Base-by-base conservation (phyloP, 2,888 invertebrate genomes). In the Agrilus biguttatus region DNA sequence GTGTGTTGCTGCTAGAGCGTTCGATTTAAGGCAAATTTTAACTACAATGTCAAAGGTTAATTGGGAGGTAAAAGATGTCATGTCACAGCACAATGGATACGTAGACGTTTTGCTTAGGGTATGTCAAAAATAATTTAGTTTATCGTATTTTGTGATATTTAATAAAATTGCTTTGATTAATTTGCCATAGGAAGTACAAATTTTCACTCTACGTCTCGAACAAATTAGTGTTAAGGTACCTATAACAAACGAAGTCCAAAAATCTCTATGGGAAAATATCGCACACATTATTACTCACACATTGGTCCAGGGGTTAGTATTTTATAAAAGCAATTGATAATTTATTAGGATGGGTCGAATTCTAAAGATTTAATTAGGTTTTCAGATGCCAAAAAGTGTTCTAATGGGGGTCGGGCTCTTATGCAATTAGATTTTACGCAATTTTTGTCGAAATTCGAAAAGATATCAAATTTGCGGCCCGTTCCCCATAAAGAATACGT, bases 371-470 rank as follows among this genome's bases (percentile, higher is more conserved):
- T 28, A 4, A 3, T 28, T 28, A 73, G 87, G 28, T 93, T 86
- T 68, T 82, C 91, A 0, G 83, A 81, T 56, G 86, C 89, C 0
- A 89, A 85, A 48, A 93, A 91, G 62, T 98, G 98, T 66, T 86
- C 92, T 0, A 91, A 92, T 53, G 96, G 92, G 19, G 98, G 98
- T 0, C 71, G 98, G 34, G 97, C 93, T 0, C 67, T 98, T 8
- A 98, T 98, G 97, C 96, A 96, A 60, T 70, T 98, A 17, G 98
- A 98, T 70, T 96, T 92, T 58, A 88, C 92, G 7, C 96, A 97
- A 62, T 80, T 96, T 48, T 77, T 92, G 51, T 80, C 88, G 17
- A 92, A 95, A 61, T 71, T 91, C 41, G 93, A 96, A 64, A 80
- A 84, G 56, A 78, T 95, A 42, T 84, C 91, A 0, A 77, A 78